Base-by-base conservation (phyloP, 2,797 vertebrate species). In the Simalia tracyae region DNA sequence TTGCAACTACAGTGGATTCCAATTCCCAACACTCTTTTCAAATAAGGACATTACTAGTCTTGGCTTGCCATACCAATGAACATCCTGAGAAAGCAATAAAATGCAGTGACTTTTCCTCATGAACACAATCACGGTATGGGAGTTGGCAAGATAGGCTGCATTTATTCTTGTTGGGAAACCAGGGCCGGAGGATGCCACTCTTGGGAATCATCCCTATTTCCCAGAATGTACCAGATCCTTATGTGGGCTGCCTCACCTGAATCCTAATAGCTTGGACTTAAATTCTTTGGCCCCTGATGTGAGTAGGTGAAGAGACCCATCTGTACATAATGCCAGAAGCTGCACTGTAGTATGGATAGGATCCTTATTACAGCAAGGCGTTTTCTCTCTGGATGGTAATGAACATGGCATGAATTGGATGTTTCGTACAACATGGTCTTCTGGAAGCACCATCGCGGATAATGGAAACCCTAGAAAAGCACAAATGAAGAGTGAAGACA, bases 311-410 rank as follows among this genome's bases (percentile, higher is more conserved):
- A 98, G 96, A 7, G 97, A 97, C 68, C 98, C 97, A 88, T 97
- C 97, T 66, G 97, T 97, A 95, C 97, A 98, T 4, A 97, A 89
- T 89, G 98, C 96, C 42, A 98, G 93, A 61, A 98, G 96, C 88
- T 96, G 95, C 60, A 98, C 90, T 0, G 95, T 93, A 50, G 96
- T 94, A 60, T 42, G 63, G 46, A 86, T 86, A 0, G 93, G 88
- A 15, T 56, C 89, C 91, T 89, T 0, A 64, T 91, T 92, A 0
- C 89, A 88, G 12, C 84, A 93, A 90, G 89, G 7, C 4, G 90
- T 92, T 59, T 93, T 94, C 84, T 96, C 90, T 0, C 72, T 0
- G 26, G 93, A 92, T 28, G 86, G 93, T n/a, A 95, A 9, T 88
- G 94, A 94, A 89, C 85, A 86, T 31, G 94, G 95, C n/a, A 98